These are phyloP conservation scores for Ovibos moschatus DNA, from an alignment of 2,113 vertebrate species.

Conservation along the genomic window DNA sequence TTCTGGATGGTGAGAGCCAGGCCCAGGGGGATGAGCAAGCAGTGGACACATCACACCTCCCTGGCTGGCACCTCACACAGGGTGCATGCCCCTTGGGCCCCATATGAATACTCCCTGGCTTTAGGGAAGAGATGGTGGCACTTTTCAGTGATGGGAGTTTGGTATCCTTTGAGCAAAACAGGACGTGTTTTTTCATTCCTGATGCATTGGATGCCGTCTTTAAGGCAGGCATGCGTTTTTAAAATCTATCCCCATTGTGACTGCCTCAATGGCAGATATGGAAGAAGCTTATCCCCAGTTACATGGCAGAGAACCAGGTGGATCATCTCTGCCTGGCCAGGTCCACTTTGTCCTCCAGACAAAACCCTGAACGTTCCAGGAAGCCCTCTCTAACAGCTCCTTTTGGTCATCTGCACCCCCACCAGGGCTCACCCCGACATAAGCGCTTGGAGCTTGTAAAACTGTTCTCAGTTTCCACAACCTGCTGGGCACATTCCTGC, in stretches of 20 bases:
- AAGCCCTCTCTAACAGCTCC: neutral
- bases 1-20: neutral
- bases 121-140: neutral
- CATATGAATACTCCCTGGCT: accelerated
- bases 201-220: neutral
- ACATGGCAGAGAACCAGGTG: neutral
- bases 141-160: neutral
- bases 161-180: neutral
- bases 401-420: too few relatives aligned
- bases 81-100: accelerated
- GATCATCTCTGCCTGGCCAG: neutral
- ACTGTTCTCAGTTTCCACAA: neutral
- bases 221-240: neutral
- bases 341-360: neutral
- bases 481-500: neutral
- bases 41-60: accelerated
- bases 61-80: neutral
- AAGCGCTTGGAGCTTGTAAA: neutral
- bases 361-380: neutral
- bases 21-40: accelerated
- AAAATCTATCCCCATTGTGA: accelerated
- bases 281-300: neutral
- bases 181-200: neutral
- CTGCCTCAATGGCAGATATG: too few relatives aligned
- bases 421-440: neutral